Base-by-base conservation (phyloP, 1,140 invertebrate genomes). In the Drosophila biarmipes region DNA sequence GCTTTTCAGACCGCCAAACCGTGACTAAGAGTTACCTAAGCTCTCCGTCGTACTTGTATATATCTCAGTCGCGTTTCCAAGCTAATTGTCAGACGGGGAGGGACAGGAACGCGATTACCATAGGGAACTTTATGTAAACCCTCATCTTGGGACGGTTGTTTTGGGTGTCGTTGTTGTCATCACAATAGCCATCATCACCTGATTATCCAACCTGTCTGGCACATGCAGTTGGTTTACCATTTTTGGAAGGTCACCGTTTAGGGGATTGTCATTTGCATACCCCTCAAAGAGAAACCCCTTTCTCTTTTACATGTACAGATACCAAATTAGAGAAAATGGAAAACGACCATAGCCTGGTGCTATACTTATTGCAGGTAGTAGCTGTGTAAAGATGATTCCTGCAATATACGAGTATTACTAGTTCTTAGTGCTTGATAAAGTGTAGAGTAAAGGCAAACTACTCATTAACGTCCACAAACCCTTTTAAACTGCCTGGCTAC, bases 1-100 rank as follows among this genome's bases (percentile, higher is more conserved):
- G 52, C 51, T 76, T 54, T 79, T 71, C 63, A 77, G 84, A 76
- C 42, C 77, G 84, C 52, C 59, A 89, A 89, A 87, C 75, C 84
- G 79, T 87, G 84, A 87, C 84, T 89, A 71, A 84, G 73, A 89
- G 72, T 87, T 87, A 87, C 84, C 84, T 87, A 87, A 87, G 84
- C 74, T 73, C 35, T 49, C 19, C 27, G 17, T 8, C 42, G 58
- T 57, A 49, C 24, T 48, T 21, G 19, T 42, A 35, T 48, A n/a
- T 34, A 21, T 48, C 63, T 75, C 43, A 56, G 53, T 63, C 46
- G 35, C 61, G 58, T 62, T 81, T 67, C 34, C 68, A 51, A 82
- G 82, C 71, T 89, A 89, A 87, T 87, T 89, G 73, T 64, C 54
- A 42, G 61, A 51, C 54, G 42, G 14, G 27, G 64, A 43, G 59